Evolutionary conservation across 2,888 invertebrate genomes (phyloP).

Genomic region (Conomelus anceps): DNA sequence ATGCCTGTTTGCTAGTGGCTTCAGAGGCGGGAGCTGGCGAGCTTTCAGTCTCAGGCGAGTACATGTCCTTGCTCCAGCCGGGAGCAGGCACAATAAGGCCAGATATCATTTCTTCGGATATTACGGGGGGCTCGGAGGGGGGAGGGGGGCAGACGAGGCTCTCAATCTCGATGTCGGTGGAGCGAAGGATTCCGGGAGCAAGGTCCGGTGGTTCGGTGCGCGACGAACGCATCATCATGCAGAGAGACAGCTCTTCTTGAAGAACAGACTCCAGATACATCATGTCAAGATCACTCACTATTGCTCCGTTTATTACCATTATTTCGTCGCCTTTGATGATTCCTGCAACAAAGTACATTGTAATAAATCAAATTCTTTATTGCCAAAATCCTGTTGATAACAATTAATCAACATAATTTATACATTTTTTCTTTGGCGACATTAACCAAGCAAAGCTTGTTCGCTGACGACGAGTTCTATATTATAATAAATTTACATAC

Average conservation of each 20-base stretch:
- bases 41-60: slow-evolving; percentile 58
- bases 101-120: slow-evolving; percentile 93
- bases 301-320: slow-evolving; percentile 97
- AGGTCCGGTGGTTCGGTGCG: slow-evolving; percentile 52
- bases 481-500: no score
- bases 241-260: slow-evolving; percentile 87
- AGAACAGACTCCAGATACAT: slow-evolving; percentile 96
- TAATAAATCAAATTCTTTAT: background rate
- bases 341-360: slow-evolving; percentile 51
- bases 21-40: slow-evolving; percentile 47
- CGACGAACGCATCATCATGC: slow-evolving; percentile 89
- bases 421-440: no score
- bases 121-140: slow-evolving; percentile 85
- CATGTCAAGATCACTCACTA: slow-evolving; percentile 98
- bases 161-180: slow-evolving; percentile 93
- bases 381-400: no score
- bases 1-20: slow-evolving; percentile 53
- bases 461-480: background rate
- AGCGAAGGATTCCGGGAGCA: slow-evolving; percentile 51
- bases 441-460: no score
- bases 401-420: no score
- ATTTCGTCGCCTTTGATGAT: slow-evolving; percentile 97
- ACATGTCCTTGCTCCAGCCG: slow-evolving; percentile 81
- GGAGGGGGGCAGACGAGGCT: slow-evolving; percentile 94
- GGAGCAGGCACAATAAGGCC: slow-evolving; percentile 95